Evolutionary conservation across 2,797 vertebrate genomes (phyloP), one percentile per base, ranked within the genome.

Genomic region (Zalophus californianus): DNA sequence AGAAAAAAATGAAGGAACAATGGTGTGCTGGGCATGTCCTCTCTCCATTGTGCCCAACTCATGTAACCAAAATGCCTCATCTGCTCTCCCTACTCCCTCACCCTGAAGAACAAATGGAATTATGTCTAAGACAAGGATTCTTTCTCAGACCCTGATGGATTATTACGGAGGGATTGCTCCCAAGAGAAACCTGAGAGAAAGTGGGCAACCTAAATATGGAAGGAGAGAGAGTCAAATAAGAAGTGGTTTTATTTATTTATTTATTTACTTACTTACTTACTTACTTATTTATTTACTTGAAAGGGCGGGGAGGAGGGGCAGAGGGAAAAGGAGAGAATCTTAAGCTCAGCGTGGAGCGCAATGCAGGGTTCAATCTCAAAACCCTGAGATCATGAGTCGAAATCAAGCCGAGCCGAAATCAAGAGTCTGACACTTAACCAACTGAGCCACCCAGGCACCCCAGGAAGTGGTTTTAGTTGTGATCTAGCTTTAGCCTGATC

Each of bases 1-100:
- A 29, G 1, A 14, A 94, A 97, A 97, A 23, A 95, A 85, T 62
- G 29, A 54, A 94, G 72, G 54, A 48, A 72, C 38, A 9, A 15
- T 21, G 16, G 32, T 44, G 8, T 32, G 32, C 48, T 2, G 6
- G 11, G 16, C 11, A 38, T 13, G 2, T 29, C 14, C 10, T 84
- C 12, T 25, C 10, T 54, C 10, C 68, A 35, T 6, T 54, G 86
- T 1, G 21, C 52, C 35, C 29, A 70, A 35, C 10, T 64, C 25
- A 75, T 20, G 1, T 29, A 12, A 20, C 41, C 20, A 21, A 82
- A 90, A 82, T 3, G 12, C 48, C 27, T 50, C 35, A 41, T 38
- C 62, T 52, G 4, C 21, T 48, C 50, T 27, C 29, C 23, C 77
- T 60, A 10, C 7, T 77, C 20, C 23, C 12, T 95, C 29, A 7